Base-by-base conservation (phyloP, 2,888 invertebrate genomes). In the Copidosoma aretas region DNA sequence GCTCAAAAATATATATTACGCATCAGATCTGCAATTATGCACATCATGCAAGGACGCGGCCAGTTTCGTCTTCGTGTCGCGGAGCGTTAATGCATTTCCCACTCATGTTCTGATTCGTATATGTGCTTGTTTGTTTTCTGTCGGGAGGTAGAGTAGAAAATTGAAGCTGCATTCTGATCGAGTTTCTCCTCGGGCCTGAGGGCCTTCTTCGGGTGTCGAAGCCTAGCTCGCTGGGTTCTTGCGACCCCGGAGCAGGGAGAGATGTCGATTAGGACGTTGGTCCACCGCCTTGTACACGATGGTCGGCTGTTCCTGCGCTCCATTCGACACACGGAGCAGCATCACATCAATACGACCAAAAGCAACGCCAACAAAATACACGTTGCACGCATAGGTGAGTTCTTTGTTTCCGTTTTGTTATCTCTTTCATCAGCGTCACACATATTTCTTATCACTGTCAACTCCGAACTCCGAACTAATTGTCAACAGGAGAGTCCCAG, bases 321-420 rank as follows among this genome's bases (percentile, higher is more conserved):
- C 68, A 61, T 80, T 59, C 77, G 75, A 68, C 79, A 79, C 73
- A 71, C 72, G 64, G 74, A 75, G 68, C 70, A 60, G 54, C 71
- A 74, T 64, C 77, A 74, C 73, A 73, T 76, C 68, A 75, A 32
- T 12, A 1, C 74, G 70, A 67, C 77, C 60, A 76, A 75, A 66
- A 75, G 73, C 60, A 73, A 79, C 58, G 64, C 74, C 73, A 76
- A 78, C 83, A 83, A 83, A 73, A 83, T 83, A 83, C 82, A 83
- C 81, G 79, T 81, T 81, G 79, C 73, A 71, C 78, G 79, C 80
- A 76, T 79, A 81, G 81, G 82, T 80, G 70, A 81, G 79, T 76
- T 22, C 46, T 46, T 46, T 12, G 46, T 46, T 32, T 46, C 46
- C n/a, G n/a, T n/a, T n/a, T n/a, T n/a, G n/a, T n/a, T n/a, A n/a